Percentiles rank a stretch among this genome's conserved stretches.
phyloP scores from a whole-genome alignment of 1,140 invertebrate genomes.

The Nasonia longicornis region DNA sequence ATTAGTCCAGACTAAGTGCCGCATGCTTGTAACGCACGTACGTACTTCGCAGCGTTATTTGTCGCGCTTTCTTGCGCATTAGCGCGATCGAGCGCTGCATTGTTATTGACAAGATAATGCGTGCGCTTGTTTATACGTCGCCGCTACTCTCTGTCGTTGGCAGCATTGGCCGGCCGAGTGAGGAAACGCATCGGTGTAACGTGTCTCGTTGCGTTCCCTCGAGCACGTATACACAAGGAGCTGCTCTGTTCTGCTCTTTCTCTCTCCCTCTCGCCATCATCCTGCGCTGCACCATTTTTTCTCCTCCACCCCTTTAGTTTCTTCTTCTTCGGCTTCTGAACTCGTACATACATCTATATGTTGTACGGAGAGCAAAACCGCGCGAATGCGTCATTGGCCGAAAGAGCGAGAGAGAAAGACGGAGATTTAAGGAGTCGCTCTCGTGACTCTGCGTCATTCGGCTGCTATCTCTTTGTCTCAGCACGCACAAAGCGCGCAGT shows the following conservation, averaged over 20 bases:
- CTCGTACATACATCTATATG: not conserved
- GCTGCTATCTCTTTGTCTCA: slow-evolving; percentile 52
- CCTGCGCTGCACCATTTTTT: not conserved
- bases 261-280: not conserved
- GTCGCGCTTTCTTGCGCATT: not conserved
- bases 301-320: not conserved
- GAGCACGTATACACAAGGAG: slow-evolving; percentile 7
- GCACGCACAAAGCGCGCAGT: not conserved
- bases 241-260: not conserved
- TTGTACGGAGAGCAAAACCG: not conserved
- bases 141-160: slow-evolving; percentile 1
- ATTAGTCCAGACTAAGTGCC: not conserved
- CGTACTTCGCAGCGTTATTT: not conserved
- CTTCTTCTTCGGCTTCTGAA: not conserved
- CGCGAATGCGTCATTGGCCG: not conserved
- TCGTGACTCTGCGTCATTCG: slow-evolving; percentile 48
- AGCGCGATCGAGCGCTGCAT: not conserved
- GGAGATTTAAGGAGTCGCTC: not conserved
- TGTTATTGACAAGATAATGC: not conserved
- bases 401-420: not conserved
- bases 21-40: not conserved
- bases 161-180: slow-evolving; percentile 7
- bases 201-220: slow-evolving; percentile 27
- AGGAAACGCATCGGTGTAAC: slow-evolving; percentile 33
- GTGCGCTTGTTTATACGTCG: not conserved